Percentiles rank a stretch among this genome's conserved stretches.
Evolutionary conservation across 35 echinoderm and acorn worm genomes (phyloP).

Genomic region (Amphiura filiformis): DNA sequence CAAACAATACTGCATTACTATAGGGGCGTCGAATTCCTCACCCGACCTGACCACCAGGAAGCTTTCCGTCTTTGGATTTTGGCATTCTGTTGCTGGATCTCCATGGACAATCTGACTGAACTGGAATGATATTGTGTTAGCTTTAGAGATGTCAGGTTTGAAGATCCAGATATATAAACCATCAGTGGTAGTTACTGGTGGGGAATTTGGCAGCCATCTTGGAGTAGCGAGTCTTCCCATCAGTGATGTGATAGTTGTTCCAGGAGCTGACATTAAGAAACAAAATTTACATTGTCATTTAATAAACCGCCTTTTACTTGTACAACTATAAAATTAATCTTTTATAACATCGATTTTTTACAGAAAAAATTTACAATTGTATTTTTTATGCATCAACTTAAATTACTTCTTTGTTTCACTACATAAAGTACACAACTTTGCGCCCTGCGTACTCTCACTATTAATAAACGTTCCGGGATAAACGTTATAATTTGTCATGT

Average conservation of each 20-base stretch:
- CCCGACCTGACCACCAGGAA: not conserved
- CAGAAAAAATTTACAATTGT: no score
- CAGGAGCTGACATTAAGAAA: not conserved
- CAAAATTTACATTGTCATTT: no score
- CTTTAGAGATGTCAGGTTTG: not conserved
- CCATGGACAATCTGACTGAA: not conserved
- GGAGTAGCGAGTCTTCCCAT: not conserved
- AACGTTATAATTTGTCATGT: no score
- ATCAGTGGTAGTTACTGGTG: not conserved
- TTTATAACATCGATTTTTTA: no score
- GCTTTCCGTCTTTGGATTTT: not conserved
- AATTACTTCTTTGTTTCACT: no score
- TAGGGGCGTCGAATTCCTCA: not conserved
- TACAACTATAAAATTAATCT: no score
- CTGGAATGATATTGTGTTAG: not conserved
- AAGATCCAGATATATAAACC: not conserved
- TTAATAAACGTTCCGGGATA: no score
- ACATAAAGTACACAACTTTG: no score
- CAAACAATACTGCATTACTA: not conserved
- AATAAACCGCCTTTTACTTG: no score
- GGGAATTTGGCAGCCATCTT: not conserved
- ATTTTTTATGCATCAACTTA: no score
- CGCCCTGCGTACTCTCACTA: no score
- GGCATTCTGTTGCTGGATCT: not conserved
- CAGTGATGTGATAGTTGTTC: not conserved